Evolutionary conservation across 2,888 invertebrate species (phyloP).

Genomic region (Lycaena phlaeas): DNA sequence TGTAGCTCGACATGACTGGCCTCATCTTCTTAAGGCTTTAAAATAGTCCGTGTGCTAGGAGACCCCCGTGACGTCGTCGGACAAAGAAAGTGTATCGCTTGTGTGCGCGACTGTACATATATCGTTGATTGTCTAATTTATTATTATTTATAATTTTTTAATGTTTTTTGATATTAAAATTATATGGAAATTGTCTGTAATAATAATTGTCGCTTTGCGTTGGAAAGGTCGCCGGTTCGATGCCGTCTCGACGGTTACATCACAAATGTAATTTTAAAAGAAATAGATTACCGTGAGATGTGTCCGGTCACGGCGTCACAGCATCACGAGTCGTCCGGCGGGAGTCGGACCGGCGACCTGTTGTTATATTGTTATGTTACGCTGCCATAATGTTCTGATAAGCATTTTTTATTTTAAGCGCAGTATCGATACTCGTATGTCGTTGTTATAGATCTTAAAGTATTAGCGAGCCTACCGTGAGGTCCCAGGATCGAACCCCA

Average conservation of each 20-base stretch:
- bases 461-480: not conserved
- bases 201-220: not conserved
- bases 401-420: no score
- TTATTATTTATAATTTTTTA: conserved; percentile 7
- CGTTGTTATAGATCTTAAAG: not conserved
- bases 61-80: not conserved
- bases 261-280: not conserved
- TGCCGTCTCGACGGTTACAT: not conserved
- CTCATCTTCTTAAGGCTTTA: no score
- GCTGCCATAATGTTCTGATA: not conserved
- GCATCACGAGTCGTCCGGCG: not conserved
- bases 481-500: not conserved
- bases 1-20: no score
- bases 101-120: not conserved
- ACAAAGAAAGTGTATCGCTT: not conserved
- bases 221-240: not conserved
- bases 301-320: no score
- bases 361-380: not conserved
- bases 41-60: no score
- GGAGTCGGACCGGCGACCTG: not conserved
- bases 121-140: conserved; percentile 6
- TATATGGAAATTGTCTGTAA: not conserved
- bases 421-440: no score
- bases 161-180: not conserved
- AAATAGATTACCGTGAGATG: no score